These are phyloP conservation scores for Echinometra lucunter DNA, from an alignment of 53 echinoderm and acorn worm genomes.

Conservation along the genomic window DNA sequence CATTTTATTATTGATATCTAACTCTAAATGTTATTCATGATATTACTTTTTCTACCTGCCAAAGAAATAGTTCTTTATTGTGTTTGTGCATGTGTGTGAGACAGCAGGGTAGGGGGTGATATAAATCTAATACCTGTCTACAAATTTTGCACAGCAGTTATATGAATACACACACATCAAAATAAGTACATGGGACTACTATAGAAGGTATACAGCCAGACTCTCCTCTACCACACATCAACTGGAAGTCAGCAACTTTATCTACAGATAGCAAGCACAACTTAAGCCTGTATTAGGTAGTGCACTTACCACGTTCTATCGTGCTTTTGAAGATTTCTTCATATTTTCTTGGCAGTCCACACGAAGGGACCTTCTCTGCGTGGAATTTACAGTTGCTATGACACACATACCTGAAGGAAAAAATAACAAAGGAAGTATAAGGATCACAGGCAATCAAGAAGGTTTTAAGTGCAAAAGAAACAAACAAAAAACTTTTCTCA, in stretches of 20 bases:
- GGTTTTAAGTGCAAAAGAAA: too few relatives aligned
- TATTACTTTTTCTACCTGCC: neutral
- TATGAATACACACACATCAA: neutral
- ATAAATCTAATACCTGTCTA: neutral
- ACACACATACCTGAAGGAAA: constrained; percentile 83
- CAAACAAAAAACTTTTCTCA: too few relatives aligned
- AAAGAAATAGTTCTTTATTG: neutral
- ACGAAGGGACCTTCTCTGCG: constrained; percentile 91
- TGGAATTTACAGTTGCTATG: constrained; percentile 84
- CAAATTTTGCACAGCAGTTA: neutral
- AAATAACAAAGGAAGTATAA: too few relatives aligned
- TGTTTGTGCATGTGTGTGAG: neutral
- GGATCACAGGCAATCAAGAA: too few relatives aligned
- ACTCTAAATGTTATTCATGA: neutral
- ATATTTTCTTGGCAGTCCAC: constrained; percentile 86
- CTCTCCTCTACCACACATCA: neutral
- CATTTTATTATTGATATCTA: too few relatives aligned
- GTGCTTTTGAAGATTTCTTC: constrained; percentile 86
- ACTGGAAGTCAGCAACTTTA: neutral
- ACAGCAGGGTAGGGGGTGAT: neutral
- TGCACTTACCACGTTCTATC: constrained; percentile 62
- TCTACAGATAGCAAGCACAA: neutral
- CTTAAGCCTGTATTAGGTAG: neutral
- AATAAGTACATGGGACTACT: neutral
- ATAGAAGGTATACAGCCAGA: neutral